These are phyloP conservation scores for Sterna hirundo DNA, from an alignment of 2,113 vertebrate species.

Conservation along the genomic window DNA sequence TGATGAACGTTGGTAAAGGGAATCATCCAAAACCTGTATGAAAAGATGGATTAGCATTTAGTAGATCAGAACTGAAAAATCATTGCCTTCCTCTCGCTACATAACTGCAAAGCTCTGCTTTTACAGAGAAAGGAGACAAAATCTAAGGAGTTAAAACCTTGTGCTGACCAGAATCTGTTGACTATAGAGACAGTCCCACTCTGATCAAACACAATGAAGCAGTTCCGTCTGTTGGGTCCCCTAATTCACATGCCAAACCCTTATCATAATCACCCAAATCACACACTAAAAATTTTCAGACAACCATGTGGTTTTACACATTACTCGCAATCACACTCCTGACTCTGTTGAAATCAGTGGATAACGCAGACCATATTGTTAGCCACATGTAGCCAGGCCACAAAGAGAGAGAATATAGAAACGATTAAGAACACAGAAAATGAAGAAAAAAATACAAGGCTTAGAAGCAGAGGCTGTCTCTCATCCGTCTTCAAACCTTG, in stretches of 20 bases:
- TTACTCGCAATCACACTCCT: neutral
- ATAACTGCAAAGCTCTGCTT: neutral
- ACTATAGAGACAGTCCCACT: neutral
- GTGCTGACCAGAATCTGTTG: neutral
- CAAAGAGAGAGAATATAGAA: neutral
- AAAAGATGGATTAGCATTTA: neutral
- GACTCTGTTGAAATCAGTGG: neutral
- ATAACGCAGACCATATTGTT: neutral
- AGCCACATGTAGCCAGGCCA: neutral
- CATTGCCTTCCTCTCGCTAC: neutral
- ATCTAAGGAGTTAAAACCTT: neutral
- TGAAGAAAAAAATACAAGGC: neutral
- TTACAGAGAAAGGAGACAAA: neutral
- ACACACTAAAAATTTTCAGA: neutral
- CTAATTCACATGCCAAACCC: neutral
- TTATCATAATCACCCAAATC: neutral
- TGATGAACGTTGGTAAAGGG: neutral
- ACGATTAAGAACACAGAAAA: neutral
- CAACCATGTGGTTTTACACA: fast-evolving
- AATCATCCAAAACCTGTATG: neutral
- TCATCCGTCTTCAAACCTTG: neutral
- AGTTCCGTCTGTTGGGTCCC: neutral
- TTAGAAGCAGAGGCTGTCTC: neutral
- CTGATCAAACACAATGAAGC: neutral
- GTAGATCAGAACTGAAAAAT: neutral